Evolutionary conservation across 2,888 invertebrate species (phyloP), one percentile per base, ranked within the genome.

Genomic region (Tetanocera ferruginea): DNA sequence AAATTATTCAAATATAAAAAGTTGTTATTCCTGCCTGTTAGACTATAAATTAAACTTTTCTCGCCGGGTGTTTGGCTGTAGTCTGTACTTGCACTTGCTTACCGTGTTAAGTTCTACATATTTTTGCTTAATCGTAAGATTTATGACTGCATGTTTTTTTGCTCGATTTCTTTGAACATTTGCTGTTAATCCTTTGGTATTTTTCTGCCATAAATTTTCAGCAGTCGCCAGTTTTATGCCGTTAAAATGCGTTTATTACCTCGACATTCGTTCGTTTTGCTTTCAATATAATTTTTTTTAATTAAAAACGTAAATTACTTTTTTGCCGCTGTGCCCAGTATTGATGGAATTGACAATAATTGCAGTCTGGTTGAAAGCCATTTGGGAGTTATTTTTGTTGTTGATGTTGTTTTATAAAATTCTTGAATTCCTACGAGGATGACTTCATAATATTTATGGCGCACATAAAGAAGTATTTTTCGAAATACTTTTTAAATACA

Each of bases 191-290:
- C 25, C 28, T 25, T 25, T 28, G 5, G 25, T 60, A 28, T 23
- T 25, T 23, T 14, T 60, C 28, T 9, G 57, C 19, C 19, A 60
- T 23, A 19, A 28, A 11, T 60, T 23, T 60, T 60, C 8, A 52
- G 64, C 17, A n/a, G 64, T 64, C 69, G 69, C 51, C 69, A 25
- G 25, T 69, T 69, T 69, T 51, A 52, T 51, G 69, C 25, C 67
- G 67, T 51, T 31, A 31, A 34, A 66, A 66, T 34, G 23, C 51
- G 25, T 17, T 49, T 17, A 51, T 19, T 49, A 8, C 67, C 14
- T 69, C 17, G 51, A 2, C n/a, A 19, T 69, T 25, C 34, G 34
- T 31, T 31, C 17, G 4, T 31, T 28, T 64, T 5, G 28, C n/a
- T 31, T 64, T 64, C 31, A 31, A 31, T 64, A 31, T 31, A 64